These are phyloP conservation scores for Emydocephalus ijimae DNA, from an alignment of 2,113 vertebrate genomes.

Conservation along the genomic window DNA sequence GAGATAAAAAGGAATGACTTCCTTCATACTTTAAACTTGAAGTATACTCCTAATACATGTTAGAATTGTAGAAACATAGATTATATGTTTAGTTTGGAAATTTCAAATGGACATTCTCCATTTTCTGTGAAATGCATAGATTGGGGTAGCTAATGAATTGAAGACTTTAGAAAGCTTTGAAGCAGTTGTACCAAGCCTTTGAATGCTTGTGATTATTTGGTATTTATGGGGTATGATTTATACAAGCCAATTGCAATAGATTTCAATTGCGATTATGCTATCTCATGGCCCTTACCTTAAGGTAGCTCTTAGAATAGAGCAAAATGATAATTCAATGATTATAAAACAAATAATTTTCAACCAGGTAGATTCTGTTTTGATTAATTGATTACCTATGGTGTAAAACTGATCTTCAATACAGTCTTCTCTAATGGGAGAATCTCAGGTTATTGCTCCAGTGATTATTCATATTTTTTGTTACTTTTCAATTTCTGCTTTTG, in stretches of 20 bases:
- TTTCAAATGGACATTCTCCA: neutral
- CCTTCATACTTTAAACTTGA: slow-evolving; percentile 21
- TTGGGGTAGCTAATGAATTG: neutral
- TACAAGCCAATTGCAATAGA: neutral
- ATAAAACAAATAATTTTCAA: neutral
- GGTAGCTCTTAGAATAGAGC: neutral
- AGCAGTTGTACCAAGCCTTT: neutral
- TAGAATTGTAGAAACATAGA: neutral
- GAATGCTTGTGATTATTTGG: neutral
- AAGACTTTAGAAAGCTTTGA: neutral
- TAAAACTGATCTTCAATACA: neutral
- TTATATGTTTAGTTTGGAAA: neutral
- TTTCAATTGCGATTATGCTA: neutral
- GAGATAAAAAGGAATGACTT: slow-evolving; percentile 46
- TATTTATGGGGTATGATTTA: neutral
- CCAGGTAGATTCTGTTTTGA: neutral
- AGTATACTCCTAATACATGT: neutral
- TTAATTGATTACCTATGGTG: neutral
- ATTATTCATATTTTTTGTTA: neutral
- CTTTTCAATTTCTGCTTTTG: neutral
- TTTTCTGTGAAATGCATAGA: neutral
- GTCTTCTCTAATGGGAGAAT: neutral
- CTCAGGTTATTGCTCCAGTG: neutral
- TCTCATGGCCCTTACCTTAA: neutral
- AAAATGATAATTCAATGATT: neutral